Conservation (phyloP, 2,113 vertebrate species). For the Ctenodactylus gundi region DNA sequence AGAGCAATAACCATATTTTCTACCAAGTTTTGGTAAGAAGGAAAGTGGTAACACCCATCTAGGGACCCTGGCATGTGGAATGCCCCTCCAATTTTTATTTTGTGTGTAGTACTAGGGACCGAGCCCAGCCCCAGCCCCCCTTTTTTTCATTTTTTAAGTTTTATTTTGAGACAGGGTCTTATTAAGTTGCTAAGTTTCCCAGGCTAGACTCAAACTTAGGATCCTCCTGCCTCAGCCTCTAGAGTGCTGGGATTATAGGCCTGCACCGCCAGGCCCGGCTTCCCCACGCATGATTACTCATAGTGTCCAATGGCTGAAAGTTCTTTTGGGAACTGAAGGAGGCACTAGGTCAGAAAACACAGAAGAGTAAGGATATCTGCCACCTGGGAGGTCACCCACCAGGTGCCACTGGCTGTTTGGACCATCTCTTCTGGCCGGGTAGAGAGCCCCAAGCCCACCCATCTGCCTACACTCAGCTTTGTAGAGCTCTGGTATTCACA, state of each 20-base stretch:
- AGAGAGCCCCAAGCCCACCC: neutral
- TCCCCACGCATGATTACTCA: neutral
- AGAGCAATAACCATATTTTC: neutral
- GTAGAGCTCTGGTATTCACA: neutral
- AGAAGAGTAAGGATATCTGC: neutral
- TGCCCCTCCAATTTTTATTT: no score
- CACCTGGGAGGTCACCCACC: neutral
- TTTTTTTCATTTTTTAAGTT: no score
- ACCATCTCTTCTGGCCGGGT: neutral
- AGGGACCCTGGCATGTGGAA: neutral
- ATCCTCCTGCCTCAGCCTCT: no score
- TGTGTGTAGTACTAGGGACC: no score
- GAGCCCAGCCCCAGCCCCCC: no score
- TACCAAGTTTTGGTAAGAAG: neutral
- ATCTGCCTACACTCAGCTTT: neutral
- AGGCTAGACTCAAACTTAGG: no score
- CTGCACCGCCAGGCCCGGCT: no score
- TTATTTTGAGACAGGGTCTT: no score
- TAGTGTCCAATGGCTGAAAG: neutral
- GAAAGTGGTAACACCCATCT: neutral
- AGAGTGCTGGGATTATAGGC: no score
- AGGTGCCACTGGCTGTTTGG: fast-evolving
- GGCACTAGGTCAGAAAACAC: neutral
- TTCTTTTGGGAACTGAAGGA: no score
- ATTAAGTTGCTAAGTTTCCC: no score